Evolutionary conservation across 2,113 vertebrate species (phyloP).

Genomic region (Indri indri): DNA sequence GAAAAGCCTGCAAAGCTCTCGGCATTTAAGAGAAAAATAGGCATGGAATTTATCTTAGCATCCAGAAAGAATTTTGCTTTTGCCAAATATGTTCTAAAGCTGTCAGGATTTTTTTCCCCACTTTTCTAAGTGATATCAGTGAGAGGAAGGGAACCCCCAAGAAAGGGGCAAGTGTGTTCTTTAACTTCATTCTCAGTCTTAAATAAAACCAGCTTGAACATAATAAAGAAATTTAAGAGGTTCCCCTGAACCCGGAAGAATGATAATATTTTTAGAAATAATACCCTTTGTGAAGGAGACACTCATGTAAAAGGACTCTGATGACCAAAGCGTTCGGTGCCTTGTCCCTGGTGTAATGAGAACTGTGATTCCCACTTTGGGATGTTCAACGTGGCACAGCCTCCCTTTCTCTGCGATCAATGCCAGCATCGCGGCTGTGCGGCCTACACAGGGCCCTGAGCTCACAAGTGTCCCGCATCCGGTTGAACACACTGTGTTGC

Average conservation of each 20-base stretch:
- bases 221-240: neutral
- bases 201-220: neutral
- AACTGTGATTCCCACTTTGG: neutral
- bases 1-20: neutral
- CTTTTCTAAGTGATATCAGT: neutral
- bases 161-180: neutral
- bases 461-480: neutral
- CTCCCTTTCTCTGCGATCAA: neutral
- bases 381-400: rapidly evolving
- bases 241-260: neutral
- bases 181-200: neutral
- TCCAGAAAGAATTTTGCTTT: neutral
- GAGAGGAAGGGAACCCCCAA: neutral
- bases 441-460: neutral
- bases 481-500: neutral
- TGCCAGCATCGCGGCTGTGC: rapidly evolving
- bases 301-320: neutral
- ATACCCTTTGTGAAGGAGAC: neutral
- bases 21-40: neutral
- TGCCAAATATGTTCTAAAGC: neutral
- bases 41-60: neutral
- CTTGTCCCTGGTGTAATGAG: neutral
- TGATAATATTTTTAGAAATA: neutral
- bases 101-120: neutral
- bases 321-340: neutral